Base-by-base conservation (phyloP, 2,797 vertebrate genomes). In the Lagorchestes hirsutus region DNA sequence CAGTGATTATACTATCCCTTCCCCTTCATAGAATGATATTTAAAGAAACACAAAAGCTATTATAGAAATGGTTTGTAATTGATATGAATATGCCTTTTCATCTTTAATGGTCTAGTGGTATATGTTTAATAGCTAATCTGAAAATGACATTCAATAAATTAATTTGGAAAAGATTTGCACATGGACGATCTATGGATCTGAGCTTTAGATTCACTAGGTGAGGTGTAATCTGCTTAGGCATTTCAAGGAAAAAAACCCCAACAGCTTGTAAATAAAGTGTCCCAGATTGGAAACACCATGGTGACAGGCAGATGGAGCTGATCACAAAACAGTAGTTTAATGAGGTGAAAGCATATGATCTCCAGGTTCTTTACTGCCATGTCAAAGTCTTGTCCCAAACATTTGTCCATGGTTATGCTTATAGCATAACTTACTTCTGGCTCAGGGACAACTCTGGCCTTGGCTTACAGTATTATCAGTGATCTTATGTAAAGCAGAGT, bases 321-420 rank as follows among this genome's bases (percentile, higher is more conserved):
- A 95, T 96, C 92, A 95, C 50, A 46, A 62, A 91, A 94, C 87
- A 96, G 95, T 92, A 95, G 59, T 95, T 96, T 94, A 96, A 95
- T 92, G 82, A 96, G 24, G 54, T 67, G 87, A 54, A n/a, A 94
- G 29, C 56, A 62, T 34, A 90, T 50, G 57, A 93, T 67, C 0
- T 0, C 27, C 40, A 90, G 58, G 40, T 94, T 95, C 54, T 91
- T 93, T 54, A 62, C 34, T 27, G 93, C 96, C 74, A 87, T 0
- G 1, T 95, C 46, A 90, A 94, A 56, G 0, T 3, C 94, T 97
- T 93, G 34, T 94, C 31, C 52, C 29, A 95, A 91, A 90, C 95
- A 62, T 95, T 92, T 97, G 91, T 31, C 67, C 46, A 56, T 0
- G 0, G 0, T 46, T 96, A 18, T 96, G 90, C 92, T 97, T 95